phyloP scores from a whole-genome alignment of 2,888 invertebrate genomes.

The Tetramorium bicarinatum region DNA sequence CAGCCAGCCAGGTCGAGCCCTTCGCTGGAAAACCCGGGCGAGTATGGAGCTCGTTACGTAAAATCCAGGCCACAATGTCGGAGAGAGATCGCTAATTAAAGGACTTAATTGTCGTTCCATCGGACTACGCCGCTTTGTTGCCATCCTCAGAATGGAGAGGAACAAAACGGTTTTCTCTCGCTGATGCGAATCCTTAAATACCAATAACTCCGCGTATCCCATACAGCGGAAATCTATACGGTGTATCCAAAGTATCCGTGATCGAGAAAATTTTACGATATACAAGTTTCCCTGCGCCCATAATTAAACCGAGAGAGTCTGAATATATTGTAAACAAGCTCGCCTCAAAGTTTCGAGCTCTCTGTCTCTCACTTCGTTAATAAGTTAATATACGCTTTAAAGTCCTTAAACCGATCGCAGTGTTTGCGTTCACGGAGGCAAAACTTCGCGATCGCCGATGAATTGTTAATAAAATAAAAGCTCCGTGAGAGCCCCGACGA shows the following conservation, averaged over 20 bases:
- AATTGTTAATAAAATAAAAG: constrained; percentile 47
- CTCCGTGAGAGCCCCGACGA: neutral
- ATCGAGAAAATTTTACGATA: neutral
- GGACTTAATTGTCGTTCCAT: constrained; percentile 57
- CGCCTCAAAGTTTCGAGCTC: constrained; percentile 12
- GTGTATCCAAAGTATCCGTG: neutral
- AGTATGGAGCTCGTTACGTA: constrained; percentile 59
- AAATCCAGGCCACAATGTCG: constrained; percentile 56
- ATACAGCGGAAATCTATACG: neutral
- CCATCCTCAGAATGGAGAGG: neutral
- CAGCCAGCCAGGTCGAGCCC: constrained; percentile 18
- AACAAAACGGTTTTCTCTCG: constrained; percentile 17
- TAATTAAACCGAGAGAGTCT: constrained; percentile 9
- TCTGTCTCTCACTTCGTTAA: constrained; percentile 32
- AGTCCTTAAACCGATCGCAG: constrained; percentile 22
- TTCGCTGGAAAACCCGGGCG: constrained; percentile 31
- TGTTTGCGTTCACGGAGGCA: constrained; percentile 20
- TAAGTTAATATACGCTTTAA: constrained; percentile 32
- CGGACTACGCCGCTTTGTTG: constrained; percentile 37
- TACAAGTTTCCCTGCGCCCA: neutral
- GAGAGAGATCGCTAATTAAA: constrained; percentile 67
- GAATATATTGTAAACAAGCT: constrained; percentile 19
- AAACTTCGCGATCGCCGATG: constrained; percentile 27
- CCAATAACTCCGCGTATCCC: neutral
- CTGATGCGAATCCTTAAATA: constrained; percentile 18